Base-by-base conservation (phyloP, 2,113 vertebrate species). In the Esox niger region DNA sequence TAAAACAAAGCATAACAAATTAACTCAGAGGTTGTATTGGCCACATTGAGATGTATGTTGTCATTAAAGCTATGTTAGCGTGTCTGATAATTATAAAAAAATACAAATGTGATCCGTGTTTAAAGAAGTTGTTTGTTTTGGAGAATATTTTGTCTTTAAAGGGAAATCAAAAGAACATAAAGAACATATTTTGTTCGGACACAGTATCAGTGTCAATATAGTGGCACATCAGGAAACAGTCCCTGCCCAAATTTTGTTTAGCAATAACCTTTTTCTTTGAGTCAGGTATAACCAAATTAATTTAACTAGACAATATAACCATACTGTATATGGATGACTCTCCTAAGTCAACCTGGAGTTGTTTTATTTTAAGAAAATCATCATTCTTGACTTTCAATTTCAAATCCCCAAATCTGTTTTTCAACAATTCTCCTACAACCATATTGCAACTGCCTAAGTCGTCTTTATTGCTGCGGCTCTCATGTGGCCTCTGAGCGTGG, bases 381-480 rank as follows among this genome's bases (percentile, higher is more conserved):
- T 80, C 65, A 81, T 85, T 88, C 82, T 79, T 84, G 88, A 88
- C 84, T 87, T 88, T 86, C 85, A 87, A 90, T 88, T 88, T 55
- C n/a, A 79, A n/a, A 82, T 84, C 1, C 59, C 66, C 79, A 84
- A 86, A 88, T 89, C 81, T 81, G 85, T 88, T 87, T 84, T 84
- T 78, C 79, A 61, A 78, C 74, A 84, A 88, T 84, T 83, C 82
- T 86, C 78, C 81, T 86, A 77, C 80, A 62, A 64, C 62, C 31
- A 78, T 85, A 87, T 88, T 86, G 82, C 79, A 81, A 86, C 74
- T 73, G 69, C 71, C 77, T 82, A 77, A 84, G 79, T 81, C 79
- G 79, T 68, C 77, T 82, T 88, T 87, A 88, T 90, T 89, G 85
- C 81, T 38, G 64, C 43, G 78, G 77, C 82, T 85, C 85, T 84